Evolutionary conservation across 2,797 vertebrate species (phyloP).

Genomic region (Leuciscus waleckii): DNA sequence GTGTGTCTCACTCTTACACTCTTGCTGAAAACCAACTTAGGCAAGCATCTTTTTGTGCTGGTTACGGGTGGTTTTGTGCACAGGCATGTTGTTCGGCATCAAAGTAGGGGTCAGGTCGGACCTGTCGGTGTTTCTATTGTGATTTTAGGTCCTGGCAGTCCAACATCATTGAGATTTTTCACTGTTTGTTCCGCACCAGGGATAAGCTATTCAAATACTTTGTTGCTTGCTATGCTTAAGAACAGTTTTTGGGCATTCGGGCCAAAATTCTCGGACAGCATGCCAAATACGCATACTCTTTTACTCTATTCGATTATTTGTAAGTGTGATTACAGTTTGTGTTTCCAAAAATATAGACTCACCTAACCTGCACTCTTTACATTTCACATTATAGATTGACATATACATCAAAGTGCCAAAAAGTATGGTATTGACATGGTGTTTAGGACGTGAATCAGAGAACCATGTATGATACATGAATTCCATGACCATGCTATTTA

Average conservation of each 20-base stretch:
- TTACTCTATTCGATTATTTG: too few species aligned
- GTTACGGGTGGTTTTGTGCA: neutral
- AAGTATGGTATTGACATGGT: too few species aligned
- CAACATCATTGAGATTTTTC: neutral
- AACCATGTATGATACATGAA: too few species aligned
- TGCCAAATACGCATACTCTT: too few species aligned
- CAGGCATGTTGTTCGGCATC: neutral
- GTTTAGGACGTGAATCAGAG: too few species aligned
- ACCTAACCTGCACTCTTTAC: too few species aligned
- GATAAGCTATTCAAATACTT: neutral
- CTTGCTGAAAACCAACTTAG: neutral
- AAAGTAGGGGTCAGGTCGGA: neutral
- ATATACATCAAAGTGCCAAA: too few species aligned
- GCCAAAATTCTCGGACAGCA: too few species aligned
- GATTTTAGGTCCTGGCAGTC: neutral
- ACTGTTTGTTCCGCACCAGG: neutral
- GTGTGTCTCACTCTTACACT: neutral
- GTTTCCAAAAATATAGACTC: too few species aligned
- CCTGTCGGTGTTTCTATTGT: neutral
- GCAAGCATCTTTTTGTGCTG: neutral
- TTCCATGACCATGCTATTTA: too few species aligned
- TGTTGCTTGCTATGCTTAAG: neutral
- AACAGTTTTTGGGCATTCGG: neutral
- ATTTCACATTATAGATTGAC: too few species aligned
- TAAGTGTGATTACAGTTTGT: too few species aligned